phyloP scores from a whole-genome alignment of 2,797 vertebrate genomes.

The Pangasius larnaudii region DNA sequence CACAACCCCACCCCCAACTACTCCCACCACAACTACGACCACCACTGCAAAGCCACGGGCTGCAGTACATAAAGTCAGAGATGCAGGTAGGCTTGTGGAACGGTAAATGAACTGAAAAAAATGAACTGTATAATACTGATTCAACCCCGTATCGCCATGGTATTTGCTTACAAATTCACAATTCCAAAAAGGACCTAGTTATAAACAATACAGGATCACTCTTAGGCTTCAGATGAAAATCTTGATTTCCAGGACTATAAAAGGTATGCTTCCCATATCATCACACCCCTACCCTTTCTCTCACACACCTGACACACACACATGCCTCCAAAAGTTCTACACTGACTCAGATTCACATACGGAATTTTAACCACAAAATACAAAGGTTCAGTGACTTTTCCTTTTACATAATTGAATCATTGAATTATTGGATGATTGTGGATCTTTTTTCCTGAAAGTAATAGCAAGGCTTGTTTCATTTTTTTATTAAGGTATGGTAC shows the following conservation, averaged over 20 bases:
- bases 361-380: not conserved
- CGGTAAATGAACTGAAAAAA: not conserved
- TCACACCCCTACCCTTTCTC: not conserved
- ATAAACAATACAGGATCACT: not conserved
- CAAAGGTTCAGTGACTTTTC: not conserved
- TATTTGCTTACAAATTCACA: not conserved
- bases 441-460: not conserved
- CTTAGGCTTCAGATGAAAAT: not conserved
- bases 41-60: conserved; percentile 70
- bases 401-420: not conserved
- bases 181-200: not conserved
- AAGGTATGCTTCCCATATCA: not conserved
- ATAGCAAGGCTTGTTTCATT: conserved; percentile 41
- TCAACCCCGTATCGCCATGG: no score
- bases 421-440: not conserved
- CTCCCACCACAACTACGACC: conserved; percentile 61
- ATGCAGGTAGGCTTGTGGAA: conserved; percentile 79
- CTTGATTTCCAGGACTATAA: not conserved
- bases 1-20: conserved; percentile 47
- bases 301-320: not conserved
- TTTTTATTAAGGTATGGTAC: conserved; percentile 25
- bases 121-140: not conserved
- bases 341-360: not conserved
- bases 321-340: not conserved
- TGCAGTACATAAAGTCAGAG: conserved; percentile 75